phyloP scores from a whole-genome alignment of 1,140 invertebrate species.

The Macrosteles quadrilineatus region DNA sequence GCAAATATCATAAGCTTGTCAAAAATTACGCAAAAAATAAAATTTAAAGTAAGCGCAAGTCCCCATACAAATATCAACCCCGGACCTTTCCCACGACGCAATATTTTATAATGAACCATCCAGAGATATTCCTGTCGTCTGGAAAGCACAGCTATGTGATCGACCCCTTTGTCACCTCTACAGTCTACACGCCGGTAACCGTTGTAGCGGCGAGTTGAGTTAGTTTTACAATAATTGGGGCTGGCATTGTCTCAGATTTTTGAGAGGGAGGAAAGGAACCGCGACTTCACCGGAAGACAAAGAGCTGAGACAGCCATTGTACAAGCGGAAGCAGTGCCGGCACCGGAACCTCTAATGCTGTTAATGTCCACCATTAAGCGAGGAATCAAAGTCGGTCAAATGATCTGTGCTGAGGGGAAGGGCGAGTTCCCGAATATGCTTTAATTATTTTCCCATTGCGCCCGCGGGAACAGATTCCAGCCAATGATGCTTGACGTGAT shows the following conservation, averaged over 20 bases:
- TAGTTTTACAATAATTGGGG: neutral
- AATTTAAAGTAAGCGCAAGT: too few species aligned
- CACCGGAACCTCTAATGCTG: conserved; percentile 31
- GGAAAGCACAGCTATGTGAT: too few species aligned
- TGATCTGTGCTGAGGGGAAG: conserved; percentile 8
- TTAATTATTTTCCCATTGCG: conserved; percentile 24
- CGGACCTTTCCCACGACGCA: too few species aligned
- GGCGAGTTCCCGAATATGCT: neutral
- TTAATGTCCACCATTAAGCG: conserved; percentile 30
- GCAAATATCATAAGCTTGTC: too few species aligned
- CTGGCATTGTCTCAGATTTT: conserved; percentile 2
- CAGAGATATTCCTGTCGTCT: too few species aligned
- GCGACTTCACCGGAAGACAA: conserved; percentile 9
- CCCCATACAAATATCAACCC: too few species aligned
- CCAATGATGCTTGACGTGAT: conserved; percentile 13
- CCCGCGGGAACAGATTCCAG: conserved; percentile 10
- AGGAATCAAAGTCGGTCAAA: conserved; percentile 31
- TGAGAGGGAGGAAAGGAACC: conserved; percentile 1
- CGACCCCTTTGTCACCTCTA: too few species aligned
- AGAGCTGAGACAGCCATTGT: conserved; percentile 27
- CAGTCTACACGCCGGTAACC: too few species aligned
- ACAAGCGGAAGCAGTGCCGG: conserved; percentile 16
- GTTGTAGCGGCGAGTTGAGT: too few species aligned
- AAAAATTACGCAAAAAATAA: too few species aligned
- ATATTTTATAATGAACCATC: too few species aligned